phyloP scores from a whole-genome alignment of 2,113 vertebrate species.

The Sialia sialis region DNA sequence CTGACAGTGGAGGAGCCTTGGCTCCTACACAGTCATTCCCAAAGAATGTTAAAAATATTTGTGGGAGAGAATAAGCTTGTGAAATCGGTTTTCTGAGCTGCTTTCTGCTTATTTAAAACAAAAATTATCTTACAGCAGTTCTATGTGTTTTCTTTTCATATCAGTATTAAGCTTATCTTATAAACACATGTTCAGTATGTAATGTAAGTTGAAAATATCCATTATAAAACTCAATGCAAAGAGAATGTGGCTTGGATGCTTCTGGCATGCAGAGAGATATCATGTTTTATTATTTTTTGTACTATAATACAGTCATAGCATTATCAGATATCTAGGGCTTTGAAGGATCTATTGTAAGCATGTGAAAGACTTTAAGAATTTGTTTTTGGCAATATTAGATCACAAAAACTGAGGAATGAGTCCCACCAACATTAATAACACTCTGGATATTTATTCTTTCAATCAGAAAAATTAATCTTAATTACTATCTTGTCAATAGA shows the following conservation, averaged over 20 bases:
- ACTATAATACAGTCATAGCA: background rate
- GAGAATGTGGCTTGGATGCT: background rate
- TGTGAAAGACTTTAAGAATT: background rate
- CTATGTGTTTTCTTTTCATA: background rate
- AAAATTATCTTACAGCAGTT: background rate
- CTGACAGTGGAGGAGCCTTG: background rate
- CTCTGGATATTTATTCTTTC: background rate
- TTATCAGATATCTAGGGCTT: constrained; percentile 15
- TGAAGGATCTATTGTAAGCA: constrained; percentile 21
- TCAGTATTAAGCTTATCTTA: constrained; percentile 4
- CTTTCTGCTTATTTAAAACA: constrained; percentile 17
- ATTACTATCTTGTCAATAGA: background rate
- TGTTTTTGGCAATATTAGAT: constrained; percentile 10
- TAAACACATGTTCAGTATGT: background rate
- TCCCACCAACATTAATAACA: background rate
- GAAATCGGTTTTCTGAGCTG: background rate
- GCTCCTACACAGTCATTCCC: background rate
- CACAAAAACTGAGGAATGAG: background rate
- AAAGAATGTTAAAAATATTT: constrained; percentile 9
- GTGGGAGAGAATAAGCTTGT: background rate
- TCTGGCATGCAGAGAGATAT: constrained; percentile 2
- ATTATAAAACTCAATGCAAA: background rate
- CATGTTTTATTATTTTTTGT: constrained; percentile 13
- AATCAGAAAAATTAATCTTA: background rate
- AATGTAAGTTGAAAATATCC: background rate